Percentiles rank a stretch among this genome's conserved stretches.
phyloP scores from a whole-genome alignment of 2,888 invertebrate species.

The Aleiodes leptofemur region DNA sequence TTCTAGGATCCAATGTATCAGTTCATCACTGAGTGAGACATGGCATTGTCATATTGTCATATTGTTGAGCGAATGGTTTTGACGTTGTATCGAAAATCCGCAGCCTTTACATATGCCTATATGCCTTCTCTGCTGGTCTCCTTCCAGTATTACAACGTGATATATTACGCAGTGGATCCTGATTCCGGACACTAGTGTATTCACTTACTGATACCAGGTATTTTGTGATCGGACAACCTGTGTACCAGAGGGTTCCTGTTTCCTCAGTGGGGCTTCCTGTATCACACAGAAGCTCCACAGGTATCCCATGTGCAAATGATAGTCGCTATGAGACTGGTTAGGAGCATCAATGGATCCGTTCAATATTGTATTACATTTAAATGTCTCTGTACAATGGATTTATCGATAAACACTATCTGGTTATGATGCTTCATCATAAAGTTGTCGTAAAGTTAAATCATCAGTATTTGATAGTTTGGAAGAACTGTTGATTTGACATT shows the following conservation, averaged over 20 bases:
- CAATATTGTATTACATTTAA: slow-evolving; percentile 14
- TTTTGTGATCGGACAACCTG: slow-evolving; percentile 23
- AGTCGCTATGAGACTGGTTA: background rate
- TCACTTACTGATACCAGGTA: slow-evolving; percentile 24
- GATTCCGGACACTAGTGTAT: slow-evolving; percentile 18
- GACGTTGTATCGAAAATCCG: slow-evolving; percentile 46
- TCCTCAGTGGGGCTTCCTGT: slow-evolving; percentile 33
- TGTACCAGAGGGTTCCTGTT: slow-evolving; percentile 31
- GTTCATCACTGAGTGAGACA: slow-evolving; percentile 57
- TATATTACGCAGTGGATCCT: slow-evolving; percentile 19
- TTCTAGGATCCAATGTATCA: slow-evolving; percentile 60
- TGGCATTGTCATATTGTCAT: slow-evolving; percentile 62
- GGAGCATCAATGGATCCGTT: slow-evolving; percentile 10
- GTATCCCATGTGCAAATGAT: slow-evolving; percentile 30
- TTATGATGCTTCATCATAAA: too few relatives aligned
- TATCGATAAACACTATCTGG: background rate
- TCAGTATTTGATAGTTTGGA: too few relatives aligned
- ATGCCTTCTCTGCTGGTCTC: background rate
- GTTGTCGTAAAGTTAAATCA: too few relatives aligned
- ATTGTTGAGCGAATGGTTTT: slow-evolving; percentile 61
- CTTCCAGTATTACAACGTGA: slow-evolving; percentile 22
- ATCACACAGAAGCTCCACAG: slow-evolving; percentile 33
- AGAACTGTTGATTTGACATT: too few relatives aligned
- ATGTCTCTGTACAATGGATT: slow-evolving; percentile 8
- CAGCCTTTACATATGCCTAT: background rate